Conservation (phyloP, 1,140 invertebrate genomes). For the Armadillidium nasatum region DNA sequence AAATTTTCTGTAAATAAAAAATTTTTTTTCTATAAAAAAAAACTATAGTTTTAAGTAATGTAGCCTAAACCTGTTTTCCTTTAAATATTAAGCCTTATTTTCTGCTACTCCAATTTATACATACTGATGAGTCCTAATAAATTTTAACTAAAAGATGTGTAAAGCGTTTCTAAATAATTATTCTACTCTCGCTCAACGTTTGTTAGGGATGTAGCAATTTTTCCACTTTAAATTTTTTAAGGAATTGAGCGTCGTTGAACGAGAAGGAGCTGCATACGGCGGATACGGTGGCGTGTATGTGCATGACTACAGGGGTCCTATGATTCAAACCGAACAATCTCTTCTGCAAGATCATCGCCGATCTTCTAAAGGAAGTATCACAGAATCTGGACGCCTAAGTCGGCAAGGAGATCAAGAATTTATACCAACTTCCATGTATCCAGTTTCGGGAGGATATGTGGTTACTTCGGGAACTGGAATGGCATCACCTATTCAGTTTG, state of each 20-base stretch:
- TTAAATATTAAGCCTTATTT: no score
- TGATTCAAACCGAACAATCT: conserved; percentile 44
- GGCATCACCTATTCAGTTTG: neutral
- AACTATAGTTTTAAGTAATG: no score
- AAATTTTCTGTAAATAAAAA: no score
- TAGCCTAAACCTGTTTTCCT: no score
- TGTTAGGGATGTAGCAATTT: no score
- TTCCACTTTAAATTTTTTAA: neutral
- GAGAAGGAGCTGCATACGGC: conserved; percentile 19
- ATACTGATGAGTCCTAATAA: no score
- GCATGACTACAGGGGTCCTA: conserved; percentile 46
- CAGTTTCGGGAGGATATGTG: conserved; percentile 15
- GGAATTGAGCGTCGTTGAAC: conserved; percentile 14
- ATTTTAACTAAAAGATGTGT: no score
- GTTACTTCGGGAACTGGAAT: neutral
- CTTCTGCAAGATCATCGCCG: conserved; percentile 32
- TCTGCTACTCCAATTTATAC: no score
- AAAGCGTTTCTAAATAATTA: no score
- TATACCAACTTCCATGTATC: conserved; percentile 27
- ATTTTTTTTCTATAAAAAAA: no score
- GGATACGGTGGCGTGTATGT: conserved; percentile 42
- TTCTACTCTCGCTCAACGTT: no score
- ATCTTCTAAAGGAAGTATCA: conserved; percentile 26
- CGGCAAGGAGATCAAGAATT: conserved; percentile 32
- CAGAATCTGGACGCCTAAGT: conserved; percentile 21